Evolutionary conservation across 1,140 invertebrate species (phyloP), one percentile per base, ranked within the genome.

Genomic region (Maconellicoccus hirsutus): DNA sequence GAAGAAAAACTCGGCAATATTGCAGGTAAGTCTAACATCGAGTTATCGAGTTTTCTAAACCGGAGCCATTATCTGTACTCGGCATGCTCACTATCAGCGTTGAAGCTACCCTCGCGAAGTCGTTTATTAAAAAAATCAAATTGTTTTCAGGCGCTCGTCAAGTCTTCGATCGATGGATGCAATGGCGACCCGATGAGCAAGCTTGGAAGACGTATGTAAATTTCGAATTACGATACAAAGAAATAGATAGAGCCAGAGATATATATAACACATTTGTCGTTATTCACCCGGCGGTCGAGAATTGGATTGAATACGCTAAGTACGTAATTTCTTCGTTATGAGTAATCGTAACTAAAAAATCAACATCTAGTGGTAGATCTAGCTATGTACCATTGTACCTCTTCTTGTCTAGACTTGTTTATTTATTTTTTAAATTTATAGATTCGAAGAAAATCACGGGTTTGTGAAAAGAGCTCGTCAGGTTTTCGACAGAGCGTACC

Each of bases 191-290:
- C 22, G 93, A 98, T 81, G 96, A 99, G 81, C 98, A 99, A 82
- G 96, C 96, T 1, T 99, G 97, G 98, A 89, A 96, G 76, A 98
- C 98, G 0, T 99, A 98, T 76, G 98, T 99, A 59, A 99, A 99
- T 77, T 99, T 99, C 84, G 98, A 99, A 81, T 79, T 99, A 22
- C 82, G 96, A 8, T 99, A 98, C 78, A 96, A 98, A 79, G 97
- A 99, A 83, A 86, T 98, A 19, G 93, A 98, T 76, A 82, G 96
- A 76, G 96, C 96, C 2, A 83, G 98, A 73, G 80, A 86, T 73
- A 96, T 99, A 72, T 99, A 98, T 80, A 93, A 98, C 81, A 81
- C 90, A 74, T 99, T 98, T 84, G 94, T 98, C 0, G 91, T 93
- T 78, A 91, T 96, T 1, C 96, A 98, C 83, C 96, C 96, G 2